Base-by-base conservation (phyloP, 2,888 invertebrate species). In the Phymatocera aterrima region DNA sequence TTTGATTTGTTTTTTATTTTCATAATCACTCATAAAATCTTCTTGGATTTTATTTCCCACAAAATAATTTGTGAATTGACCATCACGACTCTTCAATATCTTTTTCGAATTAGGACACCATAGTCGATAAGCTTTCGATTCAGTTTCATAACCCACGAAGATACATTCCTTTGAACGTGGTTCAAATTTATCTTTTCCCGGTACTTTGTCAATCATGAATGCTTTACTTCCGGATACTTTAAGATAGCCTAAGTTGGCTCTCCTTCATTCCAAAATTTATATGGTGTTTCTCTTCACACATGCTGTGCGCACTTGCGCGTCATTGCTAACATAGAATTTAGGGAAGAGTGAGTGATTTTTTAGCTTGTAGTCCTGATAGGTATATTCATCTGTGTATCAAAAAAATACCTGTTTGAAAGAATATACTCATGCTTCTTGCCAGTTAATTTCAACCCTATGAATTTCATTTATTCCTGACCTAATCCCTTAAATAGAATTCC, bases 271-370 rank as follows among this genome's bases (percentile, higher is more conserved):
- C 84, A 79, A 24, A 57, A 3, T 43, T 81, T 81, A 68, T 48
- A 80, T 2, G 85, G 82, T 6, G 79, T 83, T 68, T 79, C 43
- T n/a, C n/a, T n/a, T n/a, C n/a, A n/a, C n/a, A n/a, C n/a, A n/a
- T n/a, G n/a, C n/a, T n/a, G n/a, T n/a, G n/a, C n/a, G n/a, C n/a
- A n/a, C n/a, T n/a, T n/a, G n/a, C n/a, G n/a, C n/a, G n/a, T n/a
- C n/a, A n/a, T n/a, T n/a, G n/a, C n/a, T n/a, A n/a, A n/a, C n/a
- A n/a, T n/a, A n/a, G n/a, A n/a, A n/a, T n/a, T n/a, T n/a, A n/a
- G n/a, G n/a, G n/a, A n/a, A n/a, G n/a, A n/a, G n/a, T n/a, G n/a
- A n/a, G n/a, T n/a, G n/a, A n/a, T n/a, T n/a, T n/a, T n/a, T n/a
- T n/a, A n/a, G n/a, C n/a, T n/a, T n/a, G n/a, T n/a, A n/a, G n/a